These are phyloP conservation scores for Amphilophus citrinellus DNA, from an alignment of 2,113 vertebrate genomes.

Conservation along the genomic window DNA sequence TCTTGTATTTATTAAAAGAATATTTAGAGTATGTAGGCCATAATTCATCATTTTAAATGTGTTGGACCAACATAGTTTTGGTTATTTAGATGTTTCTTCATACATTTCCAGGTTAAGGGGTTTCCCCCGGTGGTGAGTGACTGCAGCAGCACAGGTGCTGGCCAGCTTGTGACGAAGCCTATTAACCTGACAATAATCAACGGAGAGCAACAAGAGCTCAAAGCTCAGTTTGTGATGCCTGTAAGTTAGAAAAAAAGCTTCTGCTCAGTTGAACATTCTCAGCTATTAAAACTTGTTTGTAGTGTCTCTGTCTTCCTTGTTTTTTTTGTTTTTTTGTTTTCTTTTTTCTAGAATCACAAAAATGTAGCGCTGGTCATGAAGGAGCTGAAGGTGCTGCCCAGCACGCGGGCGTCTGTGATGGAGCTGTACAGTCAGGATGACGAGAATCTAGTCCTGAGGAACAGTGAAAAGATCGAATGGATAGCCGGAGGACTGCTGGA, in stretches of 20 bases:
- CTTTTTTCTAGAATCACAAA: constrained; percentile 80
- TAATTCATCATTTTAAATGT: neutral
- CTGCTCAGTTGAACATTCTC: neutral
- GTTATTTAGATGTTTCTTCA: neutral
- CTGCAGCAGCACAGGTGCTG: constrained; percentile 89
- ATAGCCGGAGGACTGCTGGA: constrained; percentile 85
- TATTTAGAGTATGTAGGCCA: neutral
- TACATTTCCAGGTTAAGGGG: constrained; percentile 81
- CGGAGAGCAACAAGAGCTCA: constrained; percentile 81
- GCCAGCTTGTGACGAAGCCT: constrained; percentile 83
- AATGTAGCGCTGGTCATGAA: constrained; percentile 80
- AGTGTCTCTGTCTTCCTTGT: neutral
- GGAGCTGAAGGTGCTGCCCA: constrained; percentile 87
- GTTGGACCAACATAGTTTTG: neutral
- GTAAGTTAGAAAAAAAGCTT: constrained; percentile 80
- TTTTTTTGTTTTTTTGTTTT: neutral
- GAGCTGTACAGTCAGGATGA: constrained; percentile 83
- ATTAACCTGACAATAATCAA: constrained; percentile 86
- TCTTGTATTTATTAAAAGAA: neutral
- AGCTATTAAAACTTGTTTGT: neutral
- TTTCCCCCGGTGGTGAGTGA: constrained; percentile 82
- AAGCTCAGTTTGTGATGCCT: constrained; percentile 86
- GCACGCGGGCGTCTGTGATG: constrained; percentile 83
- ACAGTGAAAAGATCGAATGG: constrained; percentile 89
- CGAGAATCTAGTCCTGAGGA: constrained; percentile 83